These are phyloP conservation scores for Drosophila nigromelanica DNA, from an alignment of 1,140 invertebrate species.

Conservation along the genomic window DNA sequence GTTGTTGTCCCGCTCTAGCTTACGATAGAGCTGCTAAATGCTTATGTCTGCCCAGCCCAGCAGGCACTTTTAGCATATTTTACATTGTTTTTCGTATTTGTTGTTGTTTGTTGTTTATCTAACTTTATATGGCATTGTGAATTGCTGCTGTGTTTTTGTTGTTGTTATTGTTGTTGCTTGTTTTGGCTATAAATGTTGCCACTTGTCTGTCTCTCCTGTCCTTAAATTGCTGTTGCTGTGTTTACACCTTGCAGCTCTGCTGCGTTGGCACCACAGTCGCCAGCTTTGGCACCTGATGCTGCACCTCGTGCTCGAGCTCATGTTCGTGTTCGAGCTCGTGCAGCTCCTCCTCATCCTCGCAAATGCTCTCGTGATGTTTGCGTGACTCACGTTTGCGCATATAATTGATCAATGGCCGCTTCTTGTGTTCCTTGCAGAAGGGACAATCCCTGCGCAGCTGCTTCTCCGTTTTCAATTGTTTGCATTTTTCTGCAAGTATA, in stretches of 20 bases:
- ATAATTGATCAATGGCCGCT: constrained; percentile 85
- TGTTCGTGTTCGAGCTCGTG: constrained; percentile 59
- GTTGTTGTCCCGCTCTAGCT: constrained; percentile 36
- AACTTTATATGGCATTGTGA: constrained; percentile 70
- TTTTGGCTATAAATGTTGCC: constrained; percentile 36
- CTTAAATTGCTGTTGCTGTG: constrained; percentile 13
- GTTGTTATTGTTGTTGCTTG: constrained; percentile 12
- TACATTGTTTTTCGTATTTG: constrained; percentile 22
- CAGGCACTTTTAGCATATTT: constrained; percentile 34
- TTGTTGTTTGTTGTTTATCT: constrained; percentile 48
- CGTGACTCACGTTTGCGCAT: constrained; percentile 85
- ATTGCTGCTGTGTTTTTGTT: constrained; percentile 42
- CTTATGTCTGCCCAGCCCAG: constrained; percentile 21
- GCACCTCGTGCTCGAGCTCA: constrained; percentile 53
- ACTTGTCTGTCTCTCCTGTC: constrained; percentile 33
- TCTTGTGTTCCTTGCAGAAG: constrained; percentile 86
- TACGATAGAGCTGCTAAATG: not conserved
- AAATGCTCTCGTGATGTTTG: constrained; percentile 85
- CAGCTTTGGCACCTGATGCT: constrained; percentile 42
- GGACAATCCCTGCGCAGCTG: constrained; percentile 85
- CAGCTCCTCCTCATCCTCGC: constrained; percentile 85
- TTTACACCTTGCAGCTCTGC: constrained; percentile 72
- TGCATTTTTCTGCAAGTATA: constrained; percentile 79
- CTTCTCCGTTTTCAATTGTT: constrained; percentile 66
- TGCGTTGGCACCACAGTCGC: constrained; percentile 56